These are phyloP conservation scores for Lucilia cuprina DNA, from an alignment of 1,140 invertebrate genomes.

Conservation along the genomic window DNA sequence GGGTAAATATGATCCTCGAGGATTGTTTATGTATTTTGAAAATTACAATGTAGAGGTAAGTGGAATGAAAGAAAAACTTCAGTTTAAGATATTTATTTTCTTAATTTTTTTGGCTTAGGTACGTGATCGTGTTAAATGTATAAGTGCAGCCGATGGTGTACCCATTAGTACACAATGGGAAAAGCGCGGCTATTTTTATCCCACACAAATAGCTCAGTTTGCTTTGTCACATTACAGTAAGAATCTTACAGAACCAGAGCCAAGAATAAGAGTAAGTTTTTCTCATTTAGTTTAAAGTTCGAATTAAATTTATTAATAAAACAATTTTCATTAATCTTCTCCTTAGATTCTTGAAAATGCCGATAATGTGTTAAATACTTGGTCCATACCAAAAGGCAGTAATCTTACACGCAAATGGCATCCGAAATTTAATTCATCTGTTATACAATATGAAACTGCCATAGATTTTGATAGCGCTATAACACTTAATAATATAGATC, in stretches of 20 bases:
- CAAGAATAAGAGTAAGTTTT: slow-evolving; percentile 65
- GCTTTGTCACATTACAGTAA: slow-evolving; percentile 97
- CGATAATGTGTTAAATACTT: slow-evolving; percentile 70
- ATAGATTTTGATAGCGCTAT: slow-evolving; percentile 75
- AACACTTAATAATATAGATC: slow-evolving; percentile 69
- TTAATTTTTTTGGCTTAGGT: slow-evolving; percentile 45
- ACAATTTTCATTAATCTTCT: too few species aligned
- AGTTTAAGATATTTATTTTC: too few species aligned
- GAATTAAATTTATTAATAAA: too few species aligned
- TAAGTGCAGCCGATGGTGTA: slow-evolving; percentile 90
- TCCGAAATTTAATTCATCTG: slow-evolving; percentile 65
- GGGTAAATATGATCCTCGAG: slow-evolving; percentile 84
- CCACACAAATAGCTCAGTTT: slow-evolving; percentile 98
- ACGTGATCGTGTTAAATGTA: slow-evolving; percentile 93
- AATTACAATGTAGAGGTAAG: slow-evolving; percentile 94
- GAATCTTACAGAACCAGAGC: slow-evolving; percentile 82
- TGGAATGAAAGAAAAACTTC: neutral
- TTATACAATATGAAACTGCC: slow-evolving; percentile 76
- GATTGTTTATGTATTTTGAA: slow-evolving; percentile 95
- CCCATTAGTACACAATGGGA: slow-evolving; percentile 97
- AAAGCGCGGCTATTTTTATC: slow-evolving; percentile 92
- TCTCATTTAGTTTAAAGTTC: too few species aligned
- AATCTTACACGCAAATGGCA: slow-evolving; percentile 71
- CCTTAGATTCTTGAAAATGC: slow-evolving; percentile 74
- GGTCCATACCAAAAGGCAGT: slow-evolving; percentile 73